phyloP scores from a whole-genome alignment of 2,888 invertebrate genomes.

The Polydrusus tereticollis region DNA sequence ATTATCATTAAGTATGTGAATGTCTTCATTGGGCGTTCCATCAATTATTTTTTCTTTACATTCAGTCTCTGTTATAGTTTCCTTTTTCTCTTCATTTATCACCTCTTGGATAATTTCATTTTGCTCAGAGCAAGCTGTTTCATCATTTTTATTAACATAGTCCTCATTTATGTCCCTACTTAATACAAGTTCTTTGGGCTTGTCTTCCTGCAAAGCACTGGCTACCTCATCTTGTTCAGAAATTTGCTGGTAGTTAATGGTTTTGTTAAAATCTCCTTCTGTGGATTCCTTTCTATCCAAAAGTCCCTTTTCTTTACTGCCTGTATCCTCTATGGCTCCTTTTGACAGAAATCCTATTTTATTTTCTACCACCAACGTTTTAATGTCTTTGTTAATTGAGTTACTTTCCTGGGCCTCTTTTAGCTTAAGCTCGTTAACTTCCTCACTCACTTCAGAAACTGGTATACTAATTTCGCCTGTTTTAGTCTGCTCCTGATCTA shows the following conservation, averaged over 20 bases:
- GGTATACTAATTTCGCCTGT: background rate
- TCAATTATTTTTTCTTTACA: background rate
- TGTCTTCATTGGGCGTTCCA: background rate
- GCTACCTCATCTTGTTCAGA: background rate
- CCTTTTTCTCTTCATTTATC: background rate
- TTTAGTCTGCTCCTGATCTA: background rate
- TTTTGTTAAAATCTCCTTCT: background rate
- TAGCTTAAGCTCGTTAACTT: background rate
- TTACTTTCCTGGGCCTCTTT: background rate
- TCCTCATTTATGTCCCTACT: background rate
- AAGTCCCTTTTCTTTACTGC: background rate
- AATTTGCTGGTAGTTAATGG: background rate
- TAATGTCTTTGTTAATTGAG: background rate
- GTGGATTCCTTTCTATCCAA: background rate
- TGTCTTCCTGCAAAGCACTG: background rate
- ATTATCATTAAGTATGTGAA: background rate
- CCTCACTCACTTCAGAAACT: background rate
- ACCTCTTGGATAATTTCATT: background rate
- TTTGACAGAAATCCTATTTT: background rate
- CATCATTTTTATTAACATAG: background rate
- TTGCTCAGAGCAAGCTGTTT: background rate
- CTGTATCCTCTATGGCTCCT: background rate
- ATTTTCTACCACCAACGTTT: background rate
- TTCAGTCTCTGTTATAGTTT: background rate
- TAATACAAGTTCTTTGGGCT: background rate